Evolutionary conservation across 2,797 vertebrate species (phyloP).

Genomic region (Tarsius wallacei): DNA sequence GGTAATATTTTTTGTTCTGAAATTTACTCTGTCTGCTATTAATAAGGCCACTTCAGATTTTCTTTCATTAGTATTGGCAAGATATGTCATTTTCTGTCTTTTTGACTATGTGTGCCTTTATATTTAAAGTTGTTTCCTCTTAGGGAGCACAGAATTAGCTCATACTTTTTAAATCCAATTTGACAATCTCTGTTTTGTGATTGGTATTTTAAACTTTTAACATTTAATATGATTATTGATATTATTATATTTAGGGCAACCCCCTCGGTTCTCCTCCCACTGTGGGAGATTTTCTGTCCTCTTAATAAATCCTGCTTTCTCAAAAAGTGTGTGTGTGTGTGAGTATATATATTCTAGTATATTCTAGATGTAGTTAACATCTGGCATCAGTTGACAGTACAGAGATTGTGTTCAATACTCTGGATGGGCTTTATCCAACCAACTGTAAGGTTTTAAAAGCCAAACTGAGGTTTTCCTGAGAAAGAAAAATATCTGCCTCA

Average conservation of each 20-base stretch:
- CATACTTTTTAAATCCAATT: not conserved
- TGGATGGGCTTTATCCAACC: not conserved
- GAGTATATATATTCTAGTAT: too few species aligned
- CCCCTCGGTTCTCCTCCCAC: too few species aligned
- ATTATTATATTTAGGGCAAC: not conserved
- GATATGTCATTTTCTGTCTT: not conserved
- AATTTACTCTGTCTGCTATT: not conserved
- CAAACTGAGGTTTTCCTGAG: not conserved
- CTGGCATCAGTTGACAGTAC: not conserved
- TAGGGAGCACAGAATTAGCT: not conserved
- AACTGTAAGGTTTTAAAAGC: not conserved
- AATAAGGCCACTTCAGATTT: not conserved
- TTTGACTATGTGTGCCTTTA: not conserved
- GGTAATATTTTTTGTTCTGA: not conserved
- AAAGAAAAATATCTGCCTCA: not conserved
- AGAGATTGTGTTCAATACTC: not conserved
- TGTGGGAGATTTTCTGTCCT: not conserved
- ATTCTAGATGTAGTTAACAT: not conserved
- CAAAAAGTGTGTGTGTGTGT: too few species aligned
- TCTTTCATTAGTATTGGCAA: not conserved
- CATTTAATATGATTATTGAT: not conserved
- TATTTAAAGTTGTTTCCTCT: not conserved
- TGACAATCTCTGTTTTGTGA: not conserved
- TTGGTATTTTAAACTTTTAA: not conserved
- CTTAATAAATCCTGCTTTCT: not conserved